These are phyloP conservation scores for Calameuta filiformis DNA, from an alignment of 2,888 invertebrate genomes.

Conservation along the genomic window DNA sequence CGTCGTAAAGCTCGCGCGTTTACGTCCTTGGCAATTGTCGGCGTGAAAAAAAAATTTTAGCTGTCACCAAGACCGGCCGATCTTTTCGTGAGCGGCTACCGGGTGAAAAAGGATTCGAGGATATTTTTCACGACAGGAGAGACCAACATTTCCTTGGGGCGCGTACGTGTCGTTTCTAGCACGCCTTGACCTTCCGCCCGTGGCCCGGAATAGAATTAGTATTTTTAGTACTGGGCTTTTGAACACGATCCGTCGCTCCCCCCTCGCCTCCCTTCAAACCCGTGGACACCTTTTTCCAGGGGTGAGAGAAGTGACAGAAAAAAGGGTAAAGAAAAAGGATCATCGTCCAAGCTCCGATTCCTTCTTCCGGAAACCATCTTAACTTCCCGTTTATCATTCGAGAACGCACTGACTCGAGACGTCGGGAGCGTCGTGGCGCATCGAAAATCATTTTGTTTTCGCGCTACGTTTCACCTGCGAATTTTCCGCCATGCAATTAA, in stretches of 20 bases:
- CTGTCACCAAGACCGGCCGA: background rate
- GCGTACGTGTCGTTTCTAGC: conserved; percentile 36
- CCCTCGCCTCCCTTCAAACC: conserved; percentile 13
- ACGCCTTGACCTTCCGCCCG: conserved; percentile 55
- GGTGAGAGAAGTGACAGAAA: background rate
- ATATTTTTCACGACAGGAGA: background rate
- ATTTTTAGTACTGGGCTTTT: conserved; percentile 47
- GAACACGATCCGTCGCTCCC: conserved; percentile 21
- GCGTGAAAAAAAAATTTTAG: background rate
- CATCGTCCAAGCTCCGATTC: background rate
- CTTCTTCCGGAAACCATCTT: background rate
- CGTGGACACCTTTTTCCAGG: background rate
- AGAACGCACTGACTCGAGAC: background rate
- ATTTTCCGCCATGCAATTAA: background rate
- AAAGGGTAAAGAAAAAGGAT: background rate
- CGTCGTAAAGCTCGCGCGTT: background rate
- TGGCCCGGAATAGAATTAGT: conserved; percentile 47
- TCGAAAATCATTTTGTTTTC: conserved; percentile 6
- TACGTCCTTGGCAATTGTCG: background rate
- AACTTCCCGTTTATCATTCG: background rate
- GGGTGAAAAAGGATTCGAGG: background rate
- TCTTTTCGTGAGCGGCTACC: background rate
- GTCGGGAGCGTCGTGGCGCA: background rate
- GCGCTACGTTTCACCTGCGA: background rate
- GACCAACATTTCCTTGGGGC: background rate